Percentiles rank a stretch among this genome's conserved stretches.
Conservation (phyloP, 2,797 vertebrate genomes). For the Acipenser ruthenus region DNA sequence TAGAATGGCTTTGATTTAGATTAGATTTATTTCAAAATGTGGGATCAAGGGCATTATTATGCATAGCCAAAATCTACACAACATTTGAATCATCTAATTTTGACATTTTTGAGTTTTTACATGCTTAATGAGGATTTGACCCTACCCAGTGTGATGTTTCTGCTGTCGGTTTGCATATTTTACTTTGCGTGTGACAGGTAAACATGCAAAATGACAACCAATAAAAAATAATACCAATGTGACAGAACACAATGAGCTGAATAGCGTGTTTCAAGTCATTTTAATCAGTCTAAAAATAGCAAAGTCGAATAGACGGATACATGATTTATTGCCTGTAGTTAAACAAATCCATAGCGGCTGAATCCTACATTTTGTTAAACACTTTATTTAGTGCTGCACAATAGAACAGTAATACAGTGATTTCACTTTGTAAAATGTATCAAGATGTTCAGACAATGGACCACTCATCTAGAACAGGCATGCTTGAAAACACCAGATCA, state of each 20-base stretch:
- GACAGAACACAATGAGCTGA: too few relatives aligned
- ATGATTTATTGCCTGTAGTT: slow-evolving; percentile 5
- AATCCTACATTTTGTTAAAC: slow-evolving; percentile 17
- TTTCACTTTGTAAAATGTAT: too few relatives aligned
- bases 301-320: slow-evolving; percentile 17
- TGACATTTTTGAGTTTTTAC: slow-evolving; percentile 13
- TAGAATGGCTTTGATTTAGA: too few relatives aligned
- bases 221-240: not conserved
- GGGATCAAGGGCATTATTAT: too few relatives aligned
- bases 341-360: slow-evolving; percentile 7
- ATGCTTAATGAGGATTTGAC: slow-evolving; percentile 20
- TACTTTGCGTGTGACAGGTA: slow-evolving; percentile 21
- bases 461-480: too few relatives aligned
- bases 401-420: not conserved
- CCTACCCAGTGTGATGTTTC: slow-evolving; percentile 24
- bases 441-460: too few relatives aligned
- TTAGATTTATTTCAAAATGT: too few relatives aligned
- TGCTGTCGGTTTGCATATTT: slow-evolving; percentile 22
- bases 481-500: too few relatives aligned
- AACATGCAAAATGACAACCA: slow-evolving; percentile 21
- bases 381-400: slow-evolving; percentile 10
- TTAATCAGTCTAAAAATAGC: slow-evolving; percentile 1
- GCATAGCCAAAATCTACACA: too few relatives aligned
- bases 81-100: too few relatives aligned
- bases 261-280: not conserved